A percentile compares a stretch with the other conserved stretches of the same genome.
These are phyloP conservation scores for Subacronicta megacephala DNA, from an alignment of 2,888 invertebrate species.

Conservation along the genomic window DNA sequence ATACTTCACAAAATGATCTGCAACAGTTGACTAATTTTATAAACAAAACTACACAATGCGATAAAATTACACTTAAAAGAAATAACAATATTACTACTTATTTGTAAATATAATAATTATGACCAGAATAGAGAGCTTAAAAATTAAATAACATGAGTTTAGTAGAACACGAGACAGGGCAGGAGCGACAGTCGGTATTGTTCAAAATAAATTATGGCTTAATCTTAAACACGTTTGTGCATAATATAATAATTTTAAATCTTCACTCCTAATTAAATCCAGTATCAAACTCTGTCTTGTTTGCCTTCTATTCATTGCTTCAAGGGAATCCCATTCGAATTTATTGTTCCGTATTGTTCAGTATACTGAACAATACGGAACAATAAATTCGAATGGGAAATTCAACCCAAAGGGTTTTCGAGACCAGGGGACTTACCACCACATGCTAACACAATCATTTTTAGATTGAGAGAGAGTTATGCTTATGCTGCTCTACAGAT, in stretches of 20 bases:
- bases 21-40: conserved; percentile 2
- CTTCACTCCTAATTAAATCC: not conserved
- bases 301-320: not conserved
- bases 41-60: conserved; percentile 20
- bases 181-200: not conserved
- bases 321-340: too few relatives aligned
- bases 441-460: too few relatives aligned
- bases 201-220: too few relatives aligned
- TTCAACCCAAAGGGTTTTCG: too few relatives aligned
- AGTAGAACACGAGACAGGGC: not conserved
- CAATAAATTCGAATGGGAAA: too few relatives aligned
- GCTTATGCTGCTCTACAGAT: too few relatives aligned
- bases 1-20: not conserved
- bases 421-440: too few relatives aligned
- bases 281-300: not conserved
- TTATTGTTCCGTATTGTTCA: too few relatives aligned
- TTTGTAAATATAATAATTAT: conserved; percentile 21
- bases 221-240: too few relatives aligned
- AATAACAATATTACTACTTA: conserved; percentile 18
- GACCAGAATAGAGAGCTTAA: conserved; percentile 60
- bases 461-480: too few relatives aligned
- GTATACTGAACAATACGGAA: too few relatives aligned
- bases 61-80: conserved; percentile 14
- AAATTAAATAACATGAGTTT: conserved; percentile 12
- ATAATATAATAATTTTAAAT: too few relatives aligned